Conservation (phyloP, 2,113 vertebrate genomes). For the Aphelocoma coerulescens region DNA sequence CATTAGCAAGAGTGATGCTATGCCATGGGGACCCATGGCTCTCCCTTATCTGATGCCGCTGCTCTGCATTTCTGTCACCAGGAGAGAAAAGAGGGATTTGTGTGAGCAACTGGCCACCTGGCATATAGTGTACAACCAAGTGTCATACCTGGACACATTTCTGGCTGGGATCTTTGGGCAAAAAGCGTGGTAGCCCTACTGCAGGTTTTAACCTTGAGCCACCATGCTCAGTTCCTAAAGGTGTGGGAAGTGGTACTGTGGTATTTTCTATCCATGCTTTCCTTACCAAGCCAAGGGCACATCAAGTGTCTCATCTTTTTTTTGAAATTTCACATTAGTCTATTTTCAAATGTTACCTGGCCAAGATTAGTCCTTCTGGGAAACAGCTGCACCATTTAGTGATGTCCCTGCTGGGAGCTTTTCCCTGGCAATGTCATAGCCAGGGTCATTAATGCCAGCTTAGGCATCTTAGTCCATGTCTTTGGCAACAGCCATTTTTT, state of each 20-base stretch:
- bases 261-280: neutral
- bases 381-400: neutral
- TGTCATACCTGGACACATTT: neutral
- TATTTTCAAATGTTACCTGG: neutral
- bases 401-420: neutral
- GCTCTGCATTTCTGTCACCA: neutral
- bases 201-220: neutral
- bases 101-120: accelerated
- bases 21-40: accelerated
- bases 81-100: neutral
- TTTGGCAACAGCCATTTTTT: neutral
- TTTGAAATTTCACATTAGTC: neutral
- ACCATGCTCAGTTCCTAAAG: neutral
- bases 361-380: neutral
- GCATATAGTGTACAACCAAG: neutral
- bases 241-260: neutral
- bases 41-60: neutral
- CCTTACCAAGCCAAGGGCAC: neutral
- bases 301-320: neutral
- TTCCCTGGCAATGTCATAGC: neutral
- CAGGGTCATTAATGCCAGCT: neutral
- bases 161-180: neutral
- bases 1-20: neutral
- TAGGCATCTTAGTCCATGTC: neutral
- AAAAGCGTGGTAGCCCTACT: neutral